Conservation (phyloP, 2,888 invertebrate species). For the Watsonalla binaria region DNA sequence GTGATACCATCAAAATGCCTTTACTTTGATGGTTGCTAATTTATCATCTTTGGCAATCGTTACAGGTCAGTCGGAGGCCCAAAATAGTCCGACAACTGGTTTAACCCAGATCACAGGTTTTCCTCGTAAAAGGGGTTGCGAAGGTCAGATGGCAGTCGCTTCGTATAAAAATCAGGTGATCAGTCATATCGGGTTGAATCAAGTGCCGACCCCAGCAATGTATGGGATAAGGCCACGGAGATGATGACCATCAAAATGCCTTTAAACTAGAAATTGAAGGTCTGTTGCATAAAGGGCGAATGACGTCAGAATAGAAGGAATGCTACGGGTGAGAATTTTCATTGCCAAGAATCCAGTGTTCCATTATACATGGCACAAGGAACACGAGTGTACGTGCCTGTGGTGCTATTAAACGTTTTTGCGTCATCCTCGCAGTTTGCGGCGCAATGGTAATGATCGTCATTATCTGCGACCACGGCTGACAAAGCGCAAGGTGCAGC, state of each 20-base stretch:
- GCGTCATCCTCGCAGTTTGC: constrained; percentile 27
- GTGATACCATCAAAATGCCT: not conserved
- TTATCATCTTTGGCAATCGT: too few species aligned
- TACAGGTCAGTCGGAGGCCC: too few species aligned
- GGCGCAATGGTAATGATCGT: constrained; percentile 20
- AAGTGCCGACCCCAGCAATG: too few species aligned
- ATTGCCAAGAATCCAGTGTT: constrained; percentile 17
- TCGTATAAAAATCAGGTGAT: too few species aligned
- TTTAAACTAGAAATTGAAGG: not conserved
- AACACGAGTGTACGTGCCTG: constrained; percentile 11
- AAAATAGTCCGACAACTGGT: too few species aligned
- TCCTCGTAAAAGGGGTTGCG: too few species aligned
- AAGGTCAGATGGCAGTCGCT: too few species aligned
- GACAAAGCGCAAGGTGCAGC: constrained; percentile 20
- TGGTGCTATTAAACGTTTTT: constrained; percentile 29
- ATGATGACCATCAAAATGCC: not conserved
- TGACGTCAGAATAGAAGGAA: constrained; percentile 7
- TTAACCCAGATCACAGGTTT: too few species aligned
- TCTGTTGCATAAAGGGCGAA: not conserved
- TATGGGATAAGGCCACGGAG: too few species aligned
- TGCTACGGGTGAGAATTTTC: constrained; percentile 13
- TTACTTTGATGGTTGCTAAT: too few species aligned
- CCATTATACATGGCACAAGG: constrained; percentile 18
- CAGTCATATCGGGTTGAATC: too few species aligned
- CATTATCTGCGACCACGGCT: constrained; percentile 16